A percentile compares a stretch with the other conserved stretches of the same genome.
These are phyloP conservation scores for Microcaecilia unicolor DNA, from an alignment of 2,797 vertebrate genomes.

Conservation along the genomic window DNA sequence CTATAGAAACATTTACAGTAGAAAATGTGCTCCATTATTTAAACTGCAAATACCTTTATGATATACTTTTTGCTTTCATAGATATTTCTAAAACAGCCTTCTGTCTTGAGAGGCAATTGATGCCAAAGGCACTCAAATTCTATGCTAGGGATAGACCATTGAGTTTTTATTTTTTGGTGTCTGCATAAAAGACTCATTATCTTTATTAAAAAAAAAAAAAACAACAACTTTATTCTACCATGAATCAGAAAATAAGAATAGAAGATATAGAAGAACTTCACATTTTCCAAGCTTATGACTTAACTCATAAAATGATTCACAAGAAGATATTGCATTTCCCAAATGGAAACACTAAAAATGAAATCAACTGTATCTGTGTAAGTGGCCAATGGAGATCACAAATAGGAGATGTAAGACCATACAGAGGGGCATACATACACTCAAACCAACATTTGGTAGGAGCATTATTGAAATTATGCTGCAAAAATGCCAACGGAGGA, in stretches of 20 bases:
- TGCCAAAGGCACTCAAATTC: conserved; percentile 2
- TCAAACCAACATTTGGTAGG: too few relatives aligned
- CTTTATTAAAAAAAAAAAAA: neutral
- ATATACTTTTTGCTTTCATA: conserved; percentile 39
- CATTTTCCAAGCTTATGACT: conserved; percentile 21
- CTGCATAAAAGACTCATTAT: conserved; percentile 20
- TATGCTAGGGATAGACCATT: conserved; percentile 8
- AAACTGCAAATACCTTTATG: conserved; percentile 43
- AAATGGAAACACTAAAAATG: too few relatives aligned
- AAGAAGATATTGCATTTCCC: too few relatives aligned
- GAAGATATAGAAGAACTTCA: conserved; percentile 14
- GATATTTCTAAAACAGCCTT: conserved; percentile 24
- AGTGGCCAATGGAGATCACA: too few relatives aligned
- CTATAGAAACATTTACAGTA: conserved; percentile 31
- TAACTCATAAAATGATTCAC: too few relatives aligned
- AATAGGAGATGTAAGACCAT: too few relatives aligned
- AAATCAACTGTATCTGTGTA: too few relatives aligned
- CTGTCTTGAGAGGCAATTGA: conserved; percentile 14
- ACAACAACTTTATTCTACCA: neutral
- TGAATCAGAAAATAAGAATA: conserved; percentile 12
- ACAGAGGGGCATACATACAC: too few relatives aligned
- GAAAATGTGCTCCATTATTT: conserved; percentile 36
- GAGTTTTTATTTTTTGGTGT: too few relatives aligned
- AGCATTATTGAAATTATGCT: too few relatives aligned
- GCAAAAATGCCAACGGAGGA: too few relatives aligned